Conservation (phyloP, 2,888 invertebrate genomes). For the Cancer borealis region DNA sequence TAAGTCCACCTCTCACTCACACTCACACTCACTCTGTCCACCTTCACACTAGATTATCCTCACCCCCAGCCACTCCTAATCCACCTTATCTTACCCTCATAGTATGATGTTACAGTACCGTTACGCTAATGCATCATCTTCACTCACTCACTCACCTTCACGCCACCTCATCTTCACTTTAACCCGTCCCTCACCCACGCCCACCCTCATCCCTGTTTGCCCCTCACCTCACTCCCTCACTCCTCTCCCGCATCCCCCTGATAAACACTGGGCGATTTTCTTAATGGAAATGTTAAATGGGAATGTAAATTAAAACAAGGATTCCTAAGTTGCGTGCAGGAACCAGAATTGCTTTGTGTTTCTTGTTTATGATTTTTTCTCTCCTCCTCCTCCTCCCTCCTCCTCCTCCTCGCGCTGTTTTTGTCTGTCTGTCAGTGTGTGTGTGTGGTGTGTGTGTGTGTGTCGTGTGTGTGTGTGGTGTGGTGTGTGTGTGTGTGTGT, state of each 20-base stretch:
- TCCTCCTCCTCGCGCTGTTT: background rate
- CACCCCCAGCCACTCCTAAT: background rate
- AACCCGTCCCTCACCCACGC: background rate
- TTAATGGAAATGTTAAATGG: slow-evolving; percentile 38
- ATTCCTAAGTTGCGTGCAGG: slow-evolving; percentile 9
- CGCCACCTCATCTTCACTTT: background rate
- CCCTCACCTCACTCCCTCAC: background rate
- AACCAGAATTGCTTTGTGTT: slow-evolving; percentile 26
- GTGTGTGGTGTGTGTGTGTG: too few species aligned
- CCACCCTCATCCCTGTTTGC: background rate
- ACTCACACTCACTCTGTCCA: background rate
- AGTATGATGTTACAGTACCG: background rate
- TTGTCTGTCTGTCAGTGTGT: slow-evolving; percentile 18
- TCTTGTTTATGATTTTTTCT: slow-evolving; percentile 30
- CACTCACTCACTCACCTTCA: background rate
- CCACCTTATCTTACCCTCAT: background rate
- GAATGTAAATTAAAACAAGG: slow-evolving; percentile 28
- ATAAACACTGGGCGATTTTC: slow-evolving; percentile 7
- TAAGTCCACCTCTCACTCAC: background rate
- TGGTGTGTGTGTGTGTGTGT: slow-evolving; percentile 16
- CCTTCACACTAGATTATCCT: background rate
- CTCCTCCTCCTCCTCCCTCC: background rate
- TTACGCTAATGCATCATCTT: background rate
- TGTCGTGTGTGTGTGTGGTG: too few species aligned
- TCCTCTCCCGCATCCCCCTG: background rate